Evolutionary conservation across 2,797 vertebrate species (phyloP).

Genomic region (Rhyacichthys aspro): DNA sequence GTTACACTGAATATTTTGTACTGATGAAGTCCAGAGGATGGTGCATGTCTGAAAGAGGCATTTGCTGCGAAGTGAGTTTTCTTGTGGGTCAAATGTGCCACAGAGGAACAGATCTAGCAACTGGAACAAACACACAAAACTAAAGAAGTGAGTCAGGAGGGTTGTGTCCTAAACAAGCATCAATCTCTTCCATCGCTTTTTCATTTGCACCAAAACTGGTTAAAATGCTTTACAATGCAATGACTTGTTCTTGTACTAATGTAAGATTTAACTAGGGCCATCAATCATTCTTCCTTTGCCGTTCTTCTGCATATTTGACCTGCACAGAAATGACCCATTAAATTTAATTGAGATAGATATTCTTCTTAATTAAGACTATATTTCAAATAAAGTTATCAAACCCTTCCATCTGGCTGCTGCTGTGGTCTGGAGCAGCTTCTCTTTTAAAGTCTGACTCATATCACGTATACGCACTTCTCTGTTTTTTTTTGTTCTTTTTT

Average conservation of each 20-base stretch:
- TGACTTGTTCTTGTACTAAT: neutral
- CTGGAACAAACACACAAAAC: too few species aligned
- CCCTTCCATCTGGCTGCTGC: constrained; percentile 69
- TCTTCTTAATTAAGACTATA: constrained; percentile 22
- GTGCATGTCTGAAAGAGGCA: too few species aligned
- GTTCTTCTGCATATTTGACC: constrained; percentile 23
- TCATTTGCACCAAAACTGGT: neutral
- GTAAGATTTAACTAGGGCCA: constrained; percentile 27
- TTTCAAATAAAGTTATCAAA: constrained; percentile 72
- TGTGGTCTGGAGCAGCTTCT: constrained; percentile 39
- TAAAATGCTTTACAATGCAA: neutral
- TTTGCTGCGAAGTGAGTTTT: too few species aligned
- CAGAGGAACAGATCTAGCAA: too few species aligned
- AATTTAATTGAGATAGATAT: constrained; percentile 34
- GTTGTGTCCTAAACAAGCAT: neutral
- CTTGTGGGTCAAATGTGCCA: too few species aligned
- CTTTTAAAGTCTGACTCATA: constrained; percentile 77
- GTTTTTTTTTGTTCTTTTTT: constrained; percentile 39
- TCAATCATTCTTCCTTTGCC: constrained; percentile 50
- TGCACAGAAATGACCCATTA: constrained; percentile 35
- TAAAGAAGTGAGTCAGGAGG: too few species aligned
- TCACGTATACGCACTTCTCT: constrained; percentile 70
- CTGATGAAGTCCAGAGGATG: too few species aligned
- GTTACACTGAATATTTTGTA: too few species aligned
- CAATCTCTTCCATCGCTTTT: neutral